Evolutionary conservation across 1,140 invertebrate species (phyloP), one percentile per base, ranked within the genome.

Genomic region (Neodiprion virginianus): DNA sequence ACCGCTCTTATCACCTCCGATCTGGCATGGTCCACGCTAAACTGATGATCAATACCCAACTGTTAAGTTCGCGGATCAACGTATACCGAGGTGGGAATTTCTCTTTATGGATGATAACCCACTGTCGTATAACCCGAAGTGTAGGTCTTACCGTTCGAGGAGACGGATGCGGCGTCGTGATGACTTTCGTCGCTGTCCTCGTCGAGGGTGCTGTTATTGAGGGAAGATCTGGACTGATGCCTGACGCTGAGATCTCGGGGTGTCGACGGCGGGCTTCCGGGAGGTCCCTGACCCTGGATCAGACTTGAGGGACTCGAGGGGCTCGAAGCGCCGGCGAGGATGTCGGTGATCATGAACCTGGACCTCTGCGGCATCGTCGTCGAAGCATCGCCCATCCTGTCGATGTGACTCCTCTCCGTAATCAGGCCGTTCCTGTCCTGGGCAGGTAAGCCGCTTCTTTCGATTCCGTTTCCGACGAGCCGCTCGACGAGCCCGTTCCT

Each of bases 281-380:
- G 88, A 23, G 84, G 84, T 8, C 88, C 87, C 47, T 87, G 86
- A 17, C 77, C 84, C 71, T 82, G 82, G 8, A 88, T 67, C 14
- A 80, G 82, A 2, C 83, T 78, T 10, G 67, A 8, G 8, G 85
- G 85, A 4, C 83, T 78, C 12, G 67, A 47, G 17, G 85, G 85
- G 69, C 85, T 87, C 1, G 85, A 83, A 4, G 85, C 91, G 7
- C 90, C 92, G 69, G 92, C 93, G 72, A 94, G 87, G 73, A 95
- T 94, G 79, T 95, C 93, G 67, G 93, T 94, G 87, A 94, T 94
- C 94, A 94, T 94, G 86, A 94, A 95, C 65, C 93, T 89, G 23
- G 93, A 94, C 70, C 93, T 90, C 68, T 93, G 91, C 65, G 91
- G 91, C 88, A 89, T 91, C 78, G 90, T 89, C 72, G 90, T 90